Evolutionary conservation across 1,140 invertebrate genomes (phyloP).

Genomic region (Caenorhabditis brenneri): DNA sequence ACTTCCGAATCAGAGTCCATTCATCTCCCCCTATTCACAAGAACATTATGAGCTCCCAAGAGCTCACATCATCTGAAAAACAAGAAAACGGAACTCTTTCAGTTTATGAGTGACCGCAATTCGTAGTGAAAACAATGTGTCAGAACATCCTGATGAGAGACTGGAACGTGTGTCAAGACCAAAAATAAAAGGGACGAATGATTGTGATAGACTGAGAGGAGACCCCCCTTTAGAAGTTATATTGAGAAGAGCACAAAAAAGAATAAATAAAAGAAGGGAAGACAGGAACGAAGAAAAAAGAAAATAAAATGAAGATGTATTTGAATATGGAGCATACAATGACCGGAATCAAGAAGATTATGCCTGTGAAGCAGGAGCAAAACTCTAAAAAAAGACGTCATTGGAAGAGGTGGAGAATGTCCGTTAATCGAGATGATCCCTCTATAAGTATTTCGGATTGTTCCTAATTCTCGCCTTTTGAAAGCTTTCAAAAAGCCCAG

Average conservation of each 20-base stretch:
- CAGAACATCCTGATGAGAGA: neutral
- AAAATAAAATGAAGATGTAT: neutral
- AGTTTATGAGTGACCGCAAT: neutral
- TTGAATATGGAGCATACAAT: neutral
- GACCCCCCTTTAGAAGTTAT: too few species aligned
- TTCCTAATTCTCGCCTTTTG: neutral
- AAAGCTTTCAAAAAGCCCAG: neutral
- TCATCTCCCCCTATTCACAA: too few species aligned
- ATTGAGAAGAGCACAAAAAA: too few species aligned
- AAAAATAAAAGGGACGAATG: neutral
- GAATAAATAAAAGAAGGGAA: too few species aligned
- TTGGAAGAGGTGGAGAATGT: slow-evolving; percentile 17
- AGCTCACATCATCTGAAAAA: too few species aligned
- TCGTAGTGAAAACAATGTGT: neutral
- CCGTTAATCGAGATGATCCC: slow-evolving; percentile 12
- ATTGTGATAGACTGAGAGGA: too few species aligned
- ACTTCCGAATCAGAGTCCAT: too few species aligned
- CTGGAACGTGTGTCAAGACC: neutral
- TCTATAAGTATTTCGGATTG: neutral
- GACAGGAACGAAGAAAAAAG: neutral
- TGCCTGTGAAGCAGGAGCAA: neutral
- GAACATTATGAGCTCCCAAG: too few species aligned
- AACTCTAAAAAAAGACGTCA: neutral
- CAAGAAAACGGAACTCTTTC: too few species aligned
- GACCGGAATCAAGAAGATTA: slow-evolving; percentile 35